phyloP scores from a whole-genome alignment of 2,797 vertebrate genomes.

The Aphelocoma californica region DNA sequence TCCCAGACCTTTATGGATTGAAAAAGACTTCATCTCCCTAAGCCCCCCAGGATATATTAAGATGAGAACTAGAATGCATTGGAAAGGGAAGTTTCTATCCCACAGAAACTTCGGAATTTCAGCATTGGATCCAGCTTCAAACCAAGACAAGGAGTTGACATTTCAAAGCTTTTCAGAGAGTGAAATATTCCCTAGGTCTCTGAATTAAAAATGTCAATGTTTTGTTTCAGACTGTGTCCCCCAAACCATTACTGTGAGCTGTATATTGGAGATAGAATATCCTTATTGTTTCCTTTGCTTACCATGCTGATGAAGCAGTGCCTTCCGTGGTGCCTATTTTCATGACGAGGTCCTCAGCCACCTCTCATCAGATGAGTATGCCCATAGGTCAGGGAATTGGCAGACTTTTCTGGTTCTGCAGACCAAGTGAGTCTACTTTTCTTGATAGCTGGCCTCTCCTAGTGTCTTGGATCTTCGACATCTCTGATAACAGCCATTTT shows the following conservation, averaged over 20 bases:
- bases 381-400: background rate
- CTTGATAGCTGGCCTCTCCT: background rate
- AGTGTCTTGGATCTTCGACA: background rate
- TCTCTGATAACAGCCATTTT: background rate
- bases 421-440: background rate
- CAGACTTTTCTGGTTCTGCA: background rate
- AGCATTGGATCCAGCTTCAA: background rate
- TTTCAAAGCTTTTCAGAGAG: background rate
- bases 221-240: background rate
- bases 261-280: background rate
- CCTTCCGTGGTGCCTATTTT: background rate
- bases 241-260: background rate
- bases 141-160: background rate
- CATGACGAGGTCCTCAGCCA: rapidly evolving
- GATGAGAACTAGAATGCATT: background rate
- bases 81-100: background rate
- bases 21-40: background rate
- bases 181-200: background rate
- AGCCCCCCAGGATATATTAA: background rate
- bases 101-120: background rate
- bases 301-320: background rate
- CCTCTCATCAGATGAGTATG: rapidly evolving
- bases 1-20: background rate
- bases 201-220: background rate
- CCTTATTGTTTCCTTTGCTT: background rate